Evolutionary conservation across 2,888 invertebrate species (phyloP).

Genomic region (Rhagium mordax): DNA sequence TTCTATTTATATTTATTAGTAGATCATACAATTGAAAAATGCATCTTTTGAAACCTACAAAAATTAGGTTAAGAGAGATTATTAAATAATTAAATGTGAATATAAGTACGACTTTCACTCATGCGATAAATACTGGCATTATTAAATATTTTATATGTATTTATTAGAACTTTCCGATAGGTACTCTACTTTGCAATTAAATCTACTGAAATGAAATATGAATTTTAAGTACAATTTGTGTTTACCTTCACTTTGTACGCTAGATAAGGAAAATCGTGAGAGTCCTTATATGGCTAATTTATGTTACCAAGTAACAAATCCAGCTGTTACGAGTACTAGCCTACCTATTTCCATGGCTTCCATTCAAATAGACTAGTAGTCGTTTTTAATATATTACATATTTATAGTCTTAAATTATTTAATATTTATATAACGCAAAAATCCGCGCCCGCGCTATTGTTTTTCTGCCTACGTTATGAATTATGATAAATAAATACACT

Average conservation of each 20-base stretch:
- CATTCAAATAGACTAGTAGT: not conserved
- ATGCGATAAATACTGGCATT: not conserved
- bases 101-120: not conserved
- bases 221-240: constrained; percentile 7
- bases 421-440: constrained; percentile 15
- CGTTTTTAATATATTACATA: not conserved
- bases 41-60: not conserved
- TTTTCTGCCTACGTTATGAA: constrained; percentile 16
- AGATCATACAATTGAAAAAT: constrained; percentile 7
- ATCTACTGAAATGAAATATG: not conserved
- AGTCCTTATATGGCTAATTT: constrained; percentile 21
- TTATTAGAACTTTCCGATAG: not conserved
- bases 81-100: not conserved
- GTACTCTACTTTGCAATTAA: not conserved
- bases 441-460: constrained; percentile 20
- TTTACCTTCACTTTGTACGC: constrained; percentile 27
- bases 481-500: too few relatives aligned
- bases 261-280: constrained; percentile 26
- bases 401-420: constrained; percentile 1
- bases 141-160: not conserved
- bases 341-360: not conserved
- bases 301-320: constrained; percentile 16
- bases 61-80: not conserved
- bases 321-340: constrained; percentile 25
- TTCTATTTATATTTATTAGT: constrained; percentile 25